Evolutionary conservation across 2,113 vertebrate species (phyloP), one percentile per base, ranked within the genome.

Genomic region (Actenoides lindsayi): DNA sequence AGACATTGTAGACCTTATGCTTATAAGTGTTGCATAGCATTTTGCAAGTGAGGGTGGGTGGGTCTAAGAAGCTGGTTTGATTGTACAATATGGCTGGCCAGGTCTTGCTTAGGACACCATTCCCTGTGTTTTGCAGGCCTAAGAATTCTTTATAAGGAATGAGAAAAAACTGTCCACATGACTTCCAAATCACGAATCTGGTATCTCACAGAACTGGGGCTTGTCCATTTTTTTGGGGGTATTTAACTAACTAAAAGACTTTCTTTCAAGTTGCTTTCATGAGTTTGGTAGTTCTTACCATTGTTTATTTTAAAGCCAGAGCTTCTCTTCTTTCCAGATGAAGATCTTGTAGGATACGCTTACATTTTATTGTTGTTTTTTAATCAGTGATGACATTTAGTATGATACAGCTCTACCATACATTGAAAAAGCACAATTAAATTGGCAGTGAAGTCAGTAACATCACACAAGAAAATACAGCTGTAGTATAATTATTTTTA

Each of bases 131-230:
- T 1, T 69, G 14, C 12, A 35, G 31, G 20, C 60, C 35, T 85
- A 41, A 41, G 24, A 13, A 39, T 71, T 20, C 33, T 60, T 33
- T 53, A 60, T 24, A 57, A 93, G 13, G 5, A 62, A 5, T 2
- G 19, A 60, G 42, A 5, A 35, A n/a, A 20, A 73, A 5, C 2
- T 33, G 7, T 25, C 13, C 0, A 0, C 5, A 0, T 63, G 59
- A 21, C 35, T 53, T 18, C 4, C 33, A 59, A 39, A 74, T 46
- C 9, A 11, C 5, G 3, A 48, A 28, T 73, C 0, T 0, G 33
- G 13, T 75, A 35, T 39, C 3, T 8, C 4, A 4, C 1, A 5
- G 23, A 60, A 15, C 6, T 56, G 11, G 13, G 20, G 9, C 11
- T 91, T 90, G 30, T 1, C 8, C 2, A 4, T 53, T 71, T 48